Conservation (phyloP, 2,113 vertebrate genomes). For the Tylochromis polylepis region DNA sequence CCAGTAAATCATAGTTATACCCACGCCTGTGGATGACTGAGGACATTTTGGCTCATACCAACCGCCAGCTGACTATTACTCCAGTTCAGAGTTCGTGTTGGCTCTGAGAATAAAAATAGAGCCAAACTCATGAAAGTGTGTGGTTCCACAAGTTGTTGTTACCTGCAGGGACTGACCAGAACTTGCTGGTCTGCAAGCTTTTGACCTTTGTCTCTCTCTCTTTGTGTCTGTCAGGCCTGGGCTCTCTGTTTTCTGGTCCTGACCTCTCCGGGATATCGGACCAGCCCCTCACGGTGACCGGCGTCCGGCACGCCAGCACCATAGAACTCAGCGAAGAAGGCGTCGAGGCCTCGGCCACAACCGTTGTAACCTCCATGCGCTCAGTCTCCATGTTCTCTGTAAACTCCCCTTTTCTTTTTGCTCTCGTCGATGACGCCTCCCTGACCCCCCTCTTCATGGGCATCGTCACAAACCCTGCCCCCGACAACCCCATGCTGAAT, state of each 20-base stretch:
- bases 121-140: neutral
- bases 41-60: neutral
- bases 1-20: too few relatives aligned
- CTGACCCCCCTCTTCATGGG: constrained; percentile 83
- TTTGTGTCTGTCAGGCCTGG: constrained; percentile 72
- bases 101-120: neutral
- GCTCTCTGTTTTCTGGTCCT: constrained; percentile 78
- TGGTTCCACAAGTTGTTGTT: neutral
- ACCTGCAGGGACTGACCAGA: rapidly evolving
- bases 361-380: constrained; percentile 68
- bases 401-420: constrained; percentile 84
- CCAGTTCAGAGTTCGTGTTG: neutral
- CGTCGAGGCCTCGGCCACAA: constrained; percentile 79
- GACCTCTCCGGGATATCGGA: constrained; percentile 78
- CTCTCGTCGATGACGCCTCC: constrained; percentile 77
- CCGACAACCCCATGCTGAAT: constrained; percentile 32
- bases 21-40: too few relatives aligned
- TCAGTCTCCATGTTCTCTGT: constrained; percentile 76
- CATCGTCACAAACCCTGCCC: constrained; percentile 81
- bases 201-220: neutral
- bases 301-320: constrained; percentile 79
- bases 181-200: too few relatives aligned
- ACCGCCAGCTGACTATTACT: neutral
- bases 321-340: constrained; percentile 85
- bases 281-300: constrained; percentile 74